Conservation (phyloP, 1,140 invertebrate species). For the Heliconius eleuchia region DNA sequence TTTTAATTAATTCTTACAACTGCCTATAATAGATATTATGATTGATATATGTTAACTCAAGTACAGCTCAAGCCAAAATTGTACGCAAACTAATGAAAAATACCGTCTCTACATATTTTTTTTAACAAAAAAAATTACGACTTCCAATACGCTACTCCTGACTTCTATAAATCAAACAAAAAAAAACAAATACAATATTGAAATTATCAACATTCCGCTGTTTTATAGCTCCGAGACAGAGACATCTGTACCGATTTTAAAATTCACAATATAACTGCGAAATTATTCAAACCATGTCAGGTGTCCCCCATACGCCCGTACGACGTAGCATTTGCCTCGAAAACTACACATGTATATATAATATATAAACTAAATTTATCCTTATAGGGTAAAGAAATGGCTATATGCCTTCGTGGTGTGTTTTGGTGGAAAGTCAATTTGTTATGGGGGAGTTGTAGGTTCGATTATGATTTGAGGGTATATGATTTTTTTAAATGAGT, state of each 20-base stretch:
- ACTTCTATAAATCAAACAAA: not conserved
- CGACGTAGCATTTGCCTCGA: constrained; percentile 35
- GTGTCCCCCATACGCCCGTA: constrained; percentile 63
- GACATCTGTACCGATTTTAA: constrained; percentile 65
- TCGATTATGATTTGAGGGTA: not conserved
- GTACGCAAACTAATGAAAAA: too few species aligned
- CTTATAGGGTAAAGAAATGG: not conserved
- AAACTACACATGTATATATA: constrained; percentile 9
- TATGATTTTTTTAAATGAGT: not conserved
- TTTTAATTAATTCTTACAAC: too few species aligned
- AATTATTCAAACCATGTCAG: constrained; percentile 74
- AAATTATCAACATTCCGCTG: constrained; percentile 38
- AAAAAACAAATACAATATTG: constrained; percentile 10
- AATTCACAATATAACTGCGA: constrained; percentile 69
- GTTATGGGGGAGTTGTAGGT: not conserved
- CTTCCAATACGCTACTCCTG: not conserved
- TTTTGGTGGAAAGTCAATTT: not conserved
- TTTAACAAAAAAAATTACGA: not conserved
- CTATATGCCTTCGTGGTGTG: not conserved
- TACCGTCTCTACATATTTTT: too few species aligned
- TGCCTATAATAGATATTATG: too few species aligned
- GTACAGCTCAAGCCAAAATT: too few species aligned
- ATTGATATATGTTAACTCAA: too few species aligned
- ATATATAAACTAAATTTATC: constrained; percentile 14
- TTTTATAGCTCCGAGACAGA: constrained; percentile 54